These are phyloP conservation scores for Phoxinus phoxinus DNA, from an alignment of 2,113 vertebrate genomes.

Conservation along the genomic window DNA sequence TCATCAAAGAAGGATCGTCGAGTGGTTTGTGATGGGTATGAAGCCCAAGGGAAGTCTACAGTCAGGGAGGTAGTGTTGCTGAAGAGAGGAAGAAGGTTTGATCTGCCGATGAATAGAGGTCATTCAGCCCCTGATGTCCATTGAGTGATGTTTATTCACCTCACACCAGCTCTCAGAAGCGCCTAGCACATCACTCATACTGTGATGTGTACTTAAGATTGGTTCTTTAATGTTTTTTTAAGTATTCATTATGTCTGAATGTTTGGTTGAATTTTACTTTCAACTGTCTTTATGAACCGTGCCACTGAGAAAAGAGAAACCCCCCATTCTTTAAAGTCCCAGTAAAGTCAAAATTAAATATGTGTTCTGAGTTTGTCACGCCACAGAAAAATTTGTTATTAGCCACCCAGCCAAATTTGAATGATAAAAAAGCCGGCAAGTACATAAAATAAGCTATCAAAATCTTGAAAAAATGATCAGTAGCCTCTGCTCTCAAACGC, in stretches of 20 bases:
- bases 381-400: too few relatives aligned
- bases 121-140: constrained; percentile 50
- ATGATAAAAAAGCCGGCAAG: too few relatives aligned
- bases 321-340: neutral
- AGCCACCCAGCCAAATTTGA: too few relatives aligned
- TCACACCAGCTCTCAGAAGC: constrained; percentile 54
- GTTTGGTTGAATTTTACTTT: constrained; percentile 3
- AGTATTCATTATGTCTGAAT: constrained; percentile 8
- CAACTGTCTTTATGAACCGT: neutral
- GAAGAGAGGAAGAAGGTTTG: constrained; percentile 56
- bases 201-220: constrained; percentile 31
- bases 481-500: too few relatives aligned
- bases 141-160: constrained; percentile 53
- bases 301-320: neutral
- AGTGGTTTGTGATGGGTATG: constrained; percentile 48
- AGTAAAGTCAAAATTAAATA: too few relatives aligned
- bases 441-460: too few relatives aligned
- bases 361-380: too few relatives aligned
- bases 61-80: constrained; percentile 36
- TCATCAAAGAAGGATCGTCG: constrained; percentile 65
- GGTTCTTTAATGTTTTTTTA: constrained; percentile 29
- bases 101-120: constrained; percentile 59
- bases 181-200: constrained; percentile 16
- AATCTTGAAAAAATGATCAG: too few relatives aligned
- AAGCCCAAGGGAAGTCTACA: constrained; percentile 30